Evolutionary conservation across 2,797 vertebrate genomes (phyloP).

Genomic region (Pipistrellus pipistrellus): DNA sequence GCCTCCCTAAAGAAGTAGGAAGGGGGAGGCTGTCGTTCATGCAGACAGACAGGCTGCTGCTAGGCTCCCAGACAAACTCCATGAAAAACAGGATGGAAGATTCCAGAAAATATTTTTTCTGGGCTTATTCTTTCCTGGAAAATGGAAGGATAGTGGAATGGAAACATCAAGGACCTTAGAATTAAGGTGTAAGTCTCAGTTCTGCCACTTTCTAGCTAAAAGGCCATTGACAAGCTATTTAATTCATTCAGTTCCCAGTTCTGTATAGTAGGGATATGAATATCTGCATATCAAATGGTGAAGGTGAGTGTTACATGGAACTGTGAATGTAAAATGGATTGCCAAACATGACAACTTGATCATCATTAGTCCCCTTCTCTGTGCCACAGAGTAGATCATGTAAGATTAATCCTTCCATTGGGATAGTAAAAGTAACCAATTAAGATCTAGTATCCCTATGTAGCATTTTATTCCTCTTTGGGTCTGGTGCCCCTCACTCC

Average conservation of each 20-base stretch:
- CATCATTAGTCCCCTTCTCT: neutral
- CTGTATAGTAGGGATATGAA: neutral
- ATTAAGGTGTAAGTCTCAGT: neutral
- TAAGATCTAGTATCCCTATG: neutral
- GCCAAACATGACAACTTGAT: neutral
- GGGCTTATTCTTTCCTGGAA: neutral
- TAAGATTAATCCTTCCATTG: neutral
- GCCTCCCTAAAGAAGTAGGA: neutral
- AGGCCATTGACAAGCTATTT: neutral
- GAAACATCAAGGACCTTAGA: neutral
- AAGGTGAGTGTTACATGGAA: neutral
- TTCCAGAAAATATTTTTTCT: neutral
- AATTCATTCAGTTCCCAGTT: neutral
- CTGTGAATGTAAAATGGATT: neutral
- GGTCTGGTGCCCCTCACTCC: neutral
- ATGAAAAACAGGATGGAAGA: neutral
- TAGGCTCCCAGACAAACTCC: neutral
- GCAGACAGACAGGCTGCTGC: neutral
- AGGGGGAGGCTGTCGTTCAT: neutral
- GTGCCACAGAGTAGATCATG: neutral
- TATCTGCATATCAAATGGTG: neutral
- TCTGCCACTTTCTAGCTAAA: slow-evolving; percentile 18
- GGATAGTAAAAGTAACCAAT: neutral
- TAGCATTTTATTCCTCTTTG: neutral
- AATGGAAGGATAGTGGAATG: neutral